These are phyloP conservation scores for Bubo bubo DNA, from an alignment of 2,113 vertebrate genomes.

Conservation along the genomic window DNA sequence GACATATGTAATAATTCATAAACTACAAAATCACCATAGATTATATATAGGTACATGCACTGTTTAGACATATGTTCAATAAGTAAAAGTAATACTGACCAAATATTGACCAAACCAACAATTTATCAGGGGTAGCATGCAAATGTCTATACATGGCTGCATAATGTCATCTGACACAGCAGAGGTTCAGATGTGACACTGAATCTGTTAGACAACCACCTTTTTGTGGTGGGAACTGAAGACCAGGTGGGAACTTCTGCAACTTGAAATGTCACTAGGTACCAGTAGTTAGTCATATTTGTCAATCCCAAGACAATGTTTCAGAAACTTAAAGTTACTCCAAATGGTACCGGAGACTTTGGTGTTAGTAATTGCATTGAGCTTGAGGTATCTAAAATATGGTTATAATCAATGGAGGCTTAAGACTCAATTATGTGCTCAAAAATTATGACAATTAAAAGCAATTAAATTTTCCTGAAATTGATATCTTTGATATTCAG, in stretches of 20 bases:
- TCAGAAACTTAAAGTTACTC: neutral
- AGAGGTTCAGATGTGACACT: neutral
- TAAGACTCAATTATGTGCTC: neutral
- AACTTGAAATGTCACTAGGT: neutral
- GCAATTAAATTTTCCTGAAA: neutral
- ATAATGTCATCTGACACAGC: neutral
- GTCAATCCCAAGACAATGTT: neutral
- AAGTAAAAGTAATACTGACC: neutral
- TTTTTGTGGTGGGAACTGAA: neutral
- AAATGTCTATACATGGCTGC: neutral
- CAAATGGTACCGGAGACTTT: neutral
- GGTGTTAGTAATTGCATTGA: neutral
- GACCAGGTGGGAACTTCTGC: neutral
- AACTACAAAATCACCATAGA: neutral
- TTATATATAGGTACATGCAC: rapidly evolving
- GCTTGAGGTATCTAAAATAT: neutral
- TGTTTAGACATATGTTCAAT: neutral
- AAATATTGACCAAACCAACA: neutral
- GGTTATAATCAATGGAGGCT: neutral
- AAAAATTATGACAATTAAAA: neutral
- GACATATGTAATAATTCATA: neutral
- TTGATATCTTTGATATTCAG: neutral
- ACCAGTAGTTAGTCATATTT: neutral
- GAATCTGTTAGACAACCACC: neutral
- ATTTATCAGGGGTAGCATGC: neutral